Evolutionary conservation across 1,140 invertebrate species (phyloP).

Genomic region (Diachasma alloeum): DNA sequence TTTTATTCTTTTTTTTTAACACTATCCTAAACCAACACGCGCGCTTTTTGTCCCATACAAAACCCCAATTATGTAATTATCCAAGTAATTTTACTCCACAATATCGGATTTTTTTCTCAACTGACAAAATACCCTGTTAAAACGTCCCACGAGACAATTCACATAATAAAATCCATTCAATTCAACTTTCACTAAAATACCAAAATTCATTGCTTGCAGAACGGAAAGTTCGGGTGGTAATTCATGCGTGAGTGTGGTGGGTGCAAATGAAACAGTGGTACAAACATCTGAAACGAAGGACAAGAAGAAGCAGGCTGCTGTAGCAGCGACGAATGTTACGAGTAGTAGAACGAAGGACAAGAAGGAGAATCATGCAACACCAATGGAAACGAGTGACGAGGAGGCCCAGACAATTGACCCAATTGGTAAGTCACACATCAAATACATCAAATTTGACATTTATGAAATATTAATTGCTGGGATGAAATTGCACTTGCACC

Average conservation of each 20-base stretch:
- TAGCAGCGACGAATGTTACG: slow-evolving; percentile 32
- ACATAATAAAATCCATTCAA: background rate
- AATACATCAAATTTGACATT: background rate
- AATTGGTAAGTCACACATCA: slow-evolving; percentile 51
- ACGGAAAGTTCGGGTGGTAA: slow-evolving; percentile 10
- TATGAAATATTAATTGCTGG: background rate
- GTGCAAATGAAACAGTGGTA: slow-evolving; percentile 32
- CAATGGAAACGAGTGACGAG: slow-evolving; percentile 63
- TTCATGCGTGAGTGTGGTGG: slow-evolving; percentile 44
- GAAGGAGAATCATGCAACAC: slow-evolving; percentile 59
- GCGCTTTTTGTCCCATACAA: no score
- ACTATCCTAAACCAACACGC: no score
- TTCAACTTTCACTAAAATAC: background rate
- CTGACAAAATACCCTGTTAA: no score
- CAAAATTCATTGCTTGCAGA: background rate
- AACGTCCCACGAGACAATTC: no score
- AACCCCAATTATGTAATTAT: no score
- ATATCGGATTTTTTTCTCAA: no score
- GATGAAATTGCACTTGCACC: background rate
- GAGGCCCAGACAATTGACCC: slow-evolving; percentile 57
- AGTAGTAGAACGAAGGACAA: slow-evolving; percentile 58
- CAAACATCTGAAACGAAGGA: slow-evolving; percentile 50
- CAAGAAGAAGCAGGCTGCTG: slow-evolving; percentile 52
- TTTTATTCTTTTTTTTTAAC: no score
- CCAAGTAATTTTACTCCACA: no score